Evolutionary conservation across 2,113 vertebrate genomes (phyloP).

Genomic region (Macroglossus sobrinus): DNA sequence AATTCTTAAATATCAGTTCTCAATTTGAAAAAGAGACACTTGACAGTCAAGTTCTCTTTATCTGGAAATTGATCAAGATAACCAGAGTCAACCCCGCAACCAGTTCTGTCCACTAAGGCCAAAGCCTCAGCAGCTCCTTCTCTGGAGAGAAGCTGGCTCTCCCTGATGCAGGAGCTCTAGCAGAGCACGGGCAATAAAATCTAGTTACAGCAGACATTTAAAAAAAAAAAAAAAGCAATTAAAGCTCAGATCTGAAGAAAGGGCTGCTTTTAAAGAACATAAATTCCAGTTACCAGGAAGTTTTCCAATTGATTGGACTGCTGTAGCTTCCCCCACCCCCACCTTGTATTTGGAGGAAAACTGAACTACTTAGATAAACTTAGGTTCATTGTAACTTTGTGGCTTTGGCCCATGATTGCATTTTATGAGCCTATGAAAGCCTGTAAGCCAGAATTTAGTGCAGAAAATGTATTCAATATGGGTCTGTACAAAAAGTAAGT

Average conservation of each 20-base stretch:
- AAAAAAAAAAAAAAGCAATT: neutral
- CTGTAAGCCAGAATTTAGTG: neutral
- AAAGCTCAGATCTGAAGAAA: neutral
- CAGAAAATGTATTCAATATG: neutral
- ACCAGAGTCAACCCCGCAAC: neutral
- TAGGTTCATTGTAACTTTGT: neutral
- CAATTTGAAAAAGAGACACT: neutral
- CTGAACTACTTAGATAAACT: neutral
- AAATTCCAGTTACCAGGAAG: neutral
- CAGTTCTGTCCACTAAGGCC: neutral
- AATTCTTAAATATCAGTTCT: neutral
- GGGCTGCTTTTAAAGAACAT: neutral
- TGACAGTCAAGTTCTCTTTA: neutral
- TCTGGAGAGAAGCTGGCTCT: neutral
- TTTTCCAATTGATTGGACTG: neutral
- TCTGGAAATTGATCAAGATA: neutral
- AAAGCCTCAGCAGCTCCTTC: neutral
- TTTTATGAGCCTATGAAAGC: neutral
- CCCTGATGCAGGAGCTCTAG: neutral
- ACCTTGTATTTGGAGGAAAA: neutral
- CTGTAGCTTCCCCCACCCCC: fast-evolving
- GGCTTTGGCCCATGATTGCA: neutral
- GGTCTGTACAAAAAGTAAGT: neutral
- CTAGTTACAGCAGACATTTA: neutral
- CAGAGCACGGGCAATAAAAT: neutral